Evolutionary conservation across 2,113 vertebrate genomes (phyloP).

Genomic region (Rhinichthys klamathensis): DNA sequence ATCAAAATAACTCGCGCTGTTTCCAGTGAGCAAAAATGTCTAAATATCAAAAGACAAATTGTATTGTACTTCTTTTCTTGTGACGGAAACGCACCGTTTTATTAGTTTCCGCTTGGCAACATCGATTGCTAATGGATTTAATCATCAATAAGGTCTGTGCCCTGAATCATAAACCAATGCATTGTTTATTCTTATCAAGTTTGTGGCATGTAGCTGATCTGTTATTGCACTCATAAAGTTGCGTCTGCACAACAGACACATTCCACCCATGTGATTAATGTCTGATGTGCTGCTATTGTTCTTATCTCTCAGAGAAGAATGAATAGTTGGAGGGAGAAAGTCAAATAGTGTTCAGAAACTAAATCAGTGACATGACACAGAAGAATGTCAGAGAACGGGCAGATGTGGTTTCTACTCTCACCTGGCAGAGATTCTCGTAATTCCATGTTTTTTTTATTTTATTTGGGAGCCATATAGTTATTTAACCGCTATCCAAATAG

Average conservation of each 20-base stretch:
- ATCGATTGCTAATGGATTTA: background rate
- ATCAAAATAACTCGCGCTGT: too few species aligned
- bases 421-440: background rate
- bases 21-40: background rate
- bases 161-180: background rate
- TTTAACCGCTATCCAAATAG: background rate
- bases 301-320: background rate
- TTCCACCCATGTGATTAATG: background rate
- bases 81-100: background rate
- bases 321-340: constrained; percentile 14
- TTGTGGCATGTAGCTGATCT: background rate
- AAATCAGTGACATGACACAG: constrained; percentile 12
- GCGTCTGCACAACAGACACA: background rate
- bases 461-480: background rate
- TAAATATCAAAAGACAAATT: background rate
- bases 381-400: background rate
- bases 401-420: background rate
- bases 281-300: background rate
- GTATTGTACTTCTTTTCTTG: background rate
- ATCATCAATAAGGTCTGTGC: background rate
- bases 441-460: background rate
- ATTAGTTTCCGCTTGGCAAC: background rate
- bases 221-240: background rate
- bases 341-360: background rate
- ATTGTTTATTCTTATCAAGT: constrained; percentile 1